Evolutionary conservation across 2,888 invertebrate species (phyloP).

Genomic region (Lasioglossum marginatum): DNA sequence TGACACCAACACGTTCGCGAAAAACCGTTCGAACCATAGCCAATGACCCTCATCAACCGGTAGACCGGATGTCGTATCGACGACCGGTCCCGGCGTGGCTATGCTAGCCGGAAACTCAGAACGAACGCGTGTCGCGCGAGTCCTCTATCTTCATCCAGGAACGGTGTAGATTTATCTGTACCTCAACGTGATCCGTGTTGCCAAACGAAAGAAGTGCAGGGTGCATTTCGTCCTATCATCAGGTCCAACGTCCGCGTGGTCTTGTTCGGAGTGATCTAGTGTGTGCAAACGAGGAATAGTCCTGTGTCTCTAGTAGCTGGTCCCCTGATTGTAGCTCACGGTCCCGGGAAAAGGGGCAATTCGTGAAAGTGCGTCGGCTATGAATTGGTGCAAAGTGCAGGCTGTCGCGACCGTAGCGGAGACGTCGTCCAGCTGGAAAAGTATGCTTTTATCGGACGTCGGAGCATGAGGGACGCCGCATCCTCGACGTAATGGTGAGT

Average conservation of each 20-base stretch:
- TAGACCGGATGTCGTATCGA: not conserved
- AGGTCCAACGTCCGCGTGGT: not conserved
- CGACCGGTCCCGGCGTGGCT: not conserved
- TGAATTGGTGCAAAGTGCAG: constrained; percentile 61
- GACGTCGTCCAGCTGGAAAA: constrained; percentile 69
- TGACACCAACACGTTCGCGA: constrained; percentile 25
- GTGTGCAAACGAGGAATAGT: constrained; percentile 8
- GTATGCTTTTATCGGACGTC: constrained; percentile 74
- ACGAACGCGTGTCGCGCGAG: not conserved
- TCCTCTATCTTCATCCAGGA: not conserved
- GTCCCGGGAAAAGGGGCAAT: not conserved
- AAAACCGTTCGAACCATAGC: not conserved
- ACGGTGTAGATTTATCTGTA: not conserved
- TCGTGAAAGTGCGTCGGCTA: constrained; percentile 56
- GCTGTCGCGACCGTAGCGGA: constrained; percentile 50
- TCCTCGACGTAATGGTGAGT: constrained; percentile 79
- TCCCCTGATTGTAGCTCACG: not conserved
- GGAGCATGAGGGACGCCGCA: constrained; percentile 80
- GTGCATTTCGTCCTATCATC: not conserved
- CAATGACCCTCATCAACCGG: not conserved
- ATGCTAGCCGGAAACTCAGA: not conserved
- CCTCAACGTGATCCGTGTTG: not conserved
- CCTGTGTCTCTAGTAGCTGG: not conserved
- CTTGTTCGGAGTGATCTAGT: not conserved
- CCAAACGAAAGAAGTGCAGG: not conserved